Conservation (phyloP, 2,888 invertebrate genomes). For the Iselma pallidipennis region DNA sequence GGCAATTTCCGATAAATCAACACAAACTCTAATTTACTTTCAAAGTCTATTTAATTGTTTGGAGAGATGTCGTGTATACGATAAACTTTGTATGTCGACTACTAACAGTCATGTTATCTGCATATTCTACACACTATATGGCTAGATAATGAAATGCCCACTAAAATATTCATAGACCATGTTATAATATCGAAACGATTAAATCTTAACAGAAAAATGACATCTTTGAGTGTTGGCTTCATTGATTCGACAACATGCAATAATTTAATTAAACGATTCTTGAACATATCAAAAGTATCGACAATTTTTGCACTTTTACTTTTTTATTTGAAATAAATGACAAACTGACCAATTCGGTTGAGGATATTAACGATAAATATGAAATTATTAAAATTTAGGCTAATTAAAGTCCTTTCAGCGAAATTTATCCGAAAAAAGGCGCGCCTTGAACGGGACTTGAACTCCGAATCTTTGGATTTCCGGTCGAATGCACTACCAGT, state of each 20-base stretch:
- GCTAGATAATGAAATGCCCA: slow-evolving; percentile 11
- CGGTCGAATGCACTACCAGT: too few relatives aligned
- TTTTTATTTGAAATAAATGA: too few relatives aligned
- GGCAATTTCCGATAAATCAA: not conserved
- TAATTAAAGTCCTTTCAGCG: too few relatives aligned
- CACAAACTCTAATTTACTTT: not conserved
- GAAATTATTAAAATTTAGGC: too few relatives aligned
- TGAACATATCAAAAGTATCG: too few relatives aligned
- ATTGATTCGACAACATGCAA: not conserved
- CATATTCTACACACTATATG: slow-evolving; percentile 12
- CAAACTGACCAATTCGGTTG: too few relatives aligned
- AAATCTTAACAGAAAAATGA: not conserved
- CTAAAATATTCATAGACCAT: slow-evolving; percentile 14
- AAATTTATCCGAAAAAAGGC: too few relatives aligned
- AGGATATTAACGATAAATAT: too few relatives aligned
- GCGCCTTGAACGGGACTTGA: too few relatives aligned
- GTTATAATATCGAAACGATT: not conserved
- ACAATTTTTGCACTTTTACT: too few relatives aligned
- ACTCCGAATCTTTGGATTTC: too few relatives aligned
- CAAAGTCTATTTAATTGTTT: not conserved
- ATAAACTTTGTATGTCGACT: slow-evolving; percentile 11
- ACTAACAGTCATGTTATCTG: slow-evolving; percentile 13
- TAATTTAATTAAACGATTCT: not conserved
- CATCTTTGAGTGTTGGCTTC: not conserved
- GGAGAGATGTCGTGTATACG: not conserved